phyloP scores from a whole-genome alignment of 2,797 vertebrate species.

The Hipposideros larvatus region DNA sequence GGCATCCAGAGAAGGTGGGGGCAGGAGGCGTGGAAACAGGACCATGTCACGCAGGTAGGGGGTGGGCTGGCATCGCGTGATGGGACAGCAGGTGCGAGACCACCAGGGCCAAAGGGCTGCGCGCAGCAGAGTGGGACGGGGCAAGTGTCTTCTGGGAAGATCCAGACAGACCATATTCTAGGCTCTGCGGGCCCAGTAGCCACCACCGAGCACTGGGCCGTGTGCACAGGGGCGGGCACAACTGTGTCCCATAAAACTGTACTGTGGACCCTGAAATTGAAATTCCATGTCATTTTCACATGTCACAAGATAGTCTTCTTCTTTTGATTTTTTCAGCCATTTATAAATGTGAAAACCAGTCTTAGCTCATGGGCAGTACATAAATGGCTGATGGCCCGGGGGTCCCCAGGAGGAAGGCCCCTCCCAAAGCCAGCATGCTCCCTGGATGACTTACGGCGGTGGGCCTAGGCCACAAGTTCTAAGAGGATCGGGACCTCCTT shows the following conservation, averaged over 20 bases:
- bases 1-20: neutral
- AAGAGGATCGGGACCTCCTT: neutral
- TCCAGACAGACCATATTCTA: too few species aligned
- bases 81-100: fast-evolving
- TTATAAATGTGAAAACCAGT: neutral
- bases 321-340: neutral
- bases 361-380: neutral
- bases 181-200: fast-evolving
- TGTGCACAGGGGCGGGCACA: too few species aligned
- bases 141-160: neutral
- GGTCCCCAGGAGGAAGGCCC: neutral
- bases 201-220: too few species aligned
- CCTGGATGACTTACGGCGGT: neutral
- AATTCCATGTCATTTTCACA: fast-evolving
- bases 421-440: fast-evolving
- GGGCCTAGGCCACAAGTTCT: neutral
- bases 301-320: neutral
- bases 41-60: fast-evolving
- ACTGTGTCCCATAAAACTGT: neutral
- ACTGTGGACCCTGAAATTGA: neutral
- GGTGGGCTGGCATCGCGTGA: fast-evolving
- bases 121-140: neutral
- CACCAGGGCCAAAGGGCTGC: neutral
- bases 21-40: neutral
- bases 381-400: fast-evolving